These are phyloP conservation scores for Drosophila bunnanda DNA, from an alignment of 2,888 invertebrate species.

Conservation along the genomic window DNA sequence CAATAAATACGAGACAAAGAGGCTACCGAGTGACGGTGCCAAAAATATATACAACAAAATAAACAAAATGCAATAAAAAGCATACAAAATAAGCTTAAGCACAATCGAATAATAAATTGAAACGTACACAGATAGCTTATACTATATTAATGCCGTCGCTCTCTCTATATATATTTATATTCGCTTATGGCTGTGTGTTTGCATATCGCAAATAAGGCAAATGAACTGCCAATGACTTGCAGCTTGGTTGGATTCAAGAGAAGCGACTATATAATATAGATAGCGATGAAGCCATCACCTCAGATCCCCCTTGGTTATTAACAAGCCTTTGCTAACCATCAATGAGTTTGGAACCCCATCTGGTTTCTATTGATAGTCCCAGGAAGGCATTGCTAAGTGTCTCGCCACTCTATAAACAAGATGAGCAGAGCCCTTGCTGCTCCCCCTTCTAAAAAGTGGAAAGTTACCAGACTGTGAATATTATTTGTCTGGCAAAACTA, in stretches of 20 bases:
- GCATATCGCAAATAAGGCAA: slow-evolving; percentile 45
- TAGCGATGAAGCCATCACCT: slow-evolving; percentile 34
- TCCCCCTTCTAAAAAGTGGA: slow-evolving; percentile 12
- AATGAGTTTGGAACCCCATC: not conserved
- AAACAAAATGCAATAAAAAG: slow-evolving; percentile 8
- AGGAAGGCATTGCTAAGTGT: slow-evolving; percentile 15
- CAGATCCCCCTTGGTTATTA: slow-evolving; percentile 11
- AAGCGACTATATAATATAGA: not conserved
- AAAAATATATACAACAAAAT: slow-evolving; percentile 50
- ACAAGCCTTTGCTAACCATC: slow-evolving; percentile 21
- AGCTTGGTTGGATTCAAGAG: not conserved
- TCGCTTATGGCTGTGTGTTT: slow-evolving; percentile 14
- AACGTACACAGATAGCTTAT: slow-evolving; percentile 24
- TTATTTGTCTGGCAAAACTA: not conserved
- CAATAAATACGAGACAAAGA: slow-evolving; percentile 65
- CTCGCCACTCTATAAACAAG: not conserved
- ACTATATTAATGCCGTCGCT: slow-evolving; percentile 15
- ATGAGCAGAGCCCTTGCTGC: slow-evolving; percentile 12
- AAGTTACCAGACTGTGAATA: slow-evolving; percentile 20
- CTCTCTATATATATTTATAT: not conserved
- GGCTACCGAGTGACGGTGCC: slow-evolving; percentile 29
- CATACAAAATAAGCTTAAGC: slow-evolving; percentile 23
- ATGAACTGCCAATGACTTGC: slow-evolving; percentile 59
- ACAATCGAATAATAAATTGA: slow-evolving; percentile 47
- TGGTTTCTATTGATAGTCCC: slow-evolving; percentile 12